Conservation (phyloP, 2,113 vertebrate genomes). For the Puntigrus tetrazona region DNA sequence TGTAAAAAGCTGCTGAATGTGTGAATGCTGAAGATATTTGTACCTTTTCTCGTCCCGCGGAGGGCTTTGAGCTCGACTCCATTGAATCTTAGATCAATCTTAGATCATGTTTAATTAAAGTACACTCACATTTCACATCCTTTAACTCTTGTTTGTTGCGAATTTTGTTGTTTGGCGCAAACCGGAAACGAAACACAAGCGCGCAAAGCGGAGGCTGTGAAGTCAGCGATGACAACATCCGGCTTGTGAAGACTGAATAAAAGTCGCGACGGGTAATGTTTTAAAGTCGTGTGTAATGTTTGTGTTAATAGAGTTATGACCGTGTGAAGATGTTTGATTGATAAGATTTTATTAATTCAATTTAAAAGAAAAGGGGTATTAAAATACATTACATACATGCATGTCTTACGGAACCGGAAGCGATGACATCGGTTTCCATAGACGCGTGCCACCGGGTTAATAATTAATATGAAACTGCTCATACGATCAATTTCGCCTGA, state of each 20-base stretch:
- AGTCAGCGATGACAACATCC: background rate
- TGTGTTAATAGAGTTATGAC: background rate
- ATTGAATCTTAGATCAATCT: constrained; percentile 43
- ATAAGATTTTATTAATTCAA: background rate
- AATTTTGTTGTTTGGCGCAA: background rate
- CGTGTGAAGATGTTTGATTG: background rate
- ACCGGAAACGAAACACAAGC: constrained; percentile 44
- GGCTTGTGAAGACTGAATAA: background rate
- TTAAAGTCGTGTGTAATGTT: background rate
- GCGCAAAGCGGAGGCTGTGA: background rate
- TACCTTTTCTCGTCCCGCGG: constrained; percentile 21
- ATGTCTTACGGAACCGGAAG: background rate
- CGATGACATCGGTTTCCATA: background rate
- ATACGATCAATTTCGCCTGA: background rate
- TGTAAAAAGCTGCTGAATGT: background rate
- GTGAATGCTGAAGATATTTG: background rate
- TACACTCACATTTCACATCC: constrained; percentile 28
- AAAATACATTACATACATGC: background rate
- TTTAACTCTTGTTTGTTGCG: background rate
- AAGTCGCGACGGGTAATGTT: background rate
- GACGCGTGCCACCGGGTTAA: background rate
- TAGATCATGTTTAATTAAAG: constrained; percentile 40
- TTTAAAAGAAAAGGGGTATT: background rate
- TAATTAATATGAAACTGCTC: background rate
- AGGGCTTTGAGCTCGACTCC: constrained; percentile 43